A percentile compares a stretch with the other conserved stretches of the same genome.
phyloP scores from a whole-genome alignment of 2,888 invertebrate species.

The Chaetogeoica ovagalla region DNA sequence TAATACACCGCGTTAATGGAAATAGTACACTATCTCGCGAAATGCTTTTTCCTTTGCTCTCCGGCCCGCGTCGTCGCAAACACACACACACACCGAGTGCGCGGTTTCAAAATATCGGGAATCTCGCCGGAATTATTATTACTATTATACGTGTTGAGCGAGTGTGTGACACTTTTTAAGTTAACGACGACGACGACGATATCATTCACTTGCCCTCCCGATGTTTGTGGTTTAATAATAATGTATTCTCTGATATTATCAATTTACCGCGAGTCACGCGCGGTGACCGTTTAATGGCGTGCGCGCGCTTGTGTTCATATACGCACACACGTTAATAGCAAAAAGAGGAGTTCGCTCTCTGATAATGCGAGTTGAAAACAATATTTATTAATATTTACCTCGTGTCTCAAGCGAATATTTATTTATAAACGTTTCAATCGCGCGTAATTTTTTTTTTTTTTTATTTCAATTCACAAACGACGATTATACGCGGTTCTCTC shows the following conservation, averaged over 20 bases:
- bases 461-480: no score
- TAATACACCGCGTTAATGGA: conserved; percentile 36
- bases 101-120: conserved; percentile 42
- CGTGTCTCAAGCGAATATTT: no score
- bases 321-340: not conserved
- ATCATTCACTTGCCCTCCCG: not conserved
- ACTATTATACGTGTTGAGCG: not conserved
- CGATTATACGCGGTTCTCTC: no score
- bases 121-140: not conserved
- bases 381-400: no score
- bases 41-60: conserved; percentile 39
- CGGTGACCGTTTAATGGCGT: not conserved
- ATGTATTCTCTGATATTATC: not conserved
- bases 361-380: no score
- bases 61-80: not conserved
- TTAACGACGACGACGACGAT: conserved; percentile 5
- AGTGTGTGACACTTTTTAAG: conserved; percentile 28
- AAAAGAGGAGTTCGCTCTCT: no score
- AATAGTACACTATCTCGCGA: conserved; percentile 25
- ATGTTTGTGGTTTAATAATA: conserved; percentile 10
- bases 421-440: no score
- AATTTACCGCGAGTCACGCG: no score
- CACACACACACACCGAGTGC: not conserved
- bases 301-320: not conserved
- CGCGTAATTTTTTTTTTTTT: no score